Evolutionary conservation across 2,113 vertebrate genomes (phyloP), one percentile per base, ranked within the genome.

Genomic region (Leucopsar rothschildi): DNA sequence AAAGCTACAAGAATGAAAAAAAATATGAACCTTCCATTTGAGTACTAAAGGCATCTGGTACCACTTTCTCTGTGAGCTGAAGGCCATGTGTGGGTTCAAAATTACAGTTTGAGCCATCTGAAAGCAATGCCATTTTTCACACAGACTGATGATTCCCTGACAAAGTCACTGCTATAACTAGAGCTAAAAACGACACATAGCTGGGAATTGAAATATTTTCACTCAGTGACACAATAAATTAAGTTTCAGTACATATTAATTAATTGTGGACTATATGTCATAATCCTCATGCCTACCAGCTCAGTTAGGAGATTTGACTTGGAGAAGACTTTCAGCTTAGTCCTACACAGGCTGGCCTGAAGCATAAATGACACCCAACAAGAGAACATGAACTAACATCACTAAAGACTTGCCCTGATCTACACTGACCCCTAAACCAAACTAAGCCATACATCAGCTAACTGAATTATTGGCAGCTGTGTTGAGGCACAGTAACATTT

Each of bases 171-270:
- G 53, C 35, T 79, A 22, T 35, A 78, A 86, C 22, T 47, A 52
- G 39, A 77, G 71, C 31, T 81, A 70, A 80, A 82, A 86, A 27
- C 35, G 27, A 63, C 37, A 68, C 19, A 11, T 35, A 88, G 33
- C 37, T 90, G 31, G 44, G 11, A 93, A 93, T 12, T 21, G 22
- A 95, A 94, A 92, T 64, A 86, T 82, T 94, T 88, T 78, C 70
- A 71, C 40, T 70, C 64, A 55, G 3, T 68, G 72, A 68, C 37
- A 88, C 49, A 63, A 83, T 57, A 93, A 89, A 81, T 70, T 79
- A 71, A 47, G 21, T 82, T 92, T 82, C 75, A 84, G n/a, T n/a
- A 37, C 35, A 42, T 39, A 73, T 7, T 1, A 90, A 75, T 73
- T 92, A 73, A 94, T 70, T 83, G 56, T 40, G 14, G 52, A 40